Base-by-base conservation (phyloP, 1,140 invertebrate species). In the Diorhabda carinulata region DNA sequence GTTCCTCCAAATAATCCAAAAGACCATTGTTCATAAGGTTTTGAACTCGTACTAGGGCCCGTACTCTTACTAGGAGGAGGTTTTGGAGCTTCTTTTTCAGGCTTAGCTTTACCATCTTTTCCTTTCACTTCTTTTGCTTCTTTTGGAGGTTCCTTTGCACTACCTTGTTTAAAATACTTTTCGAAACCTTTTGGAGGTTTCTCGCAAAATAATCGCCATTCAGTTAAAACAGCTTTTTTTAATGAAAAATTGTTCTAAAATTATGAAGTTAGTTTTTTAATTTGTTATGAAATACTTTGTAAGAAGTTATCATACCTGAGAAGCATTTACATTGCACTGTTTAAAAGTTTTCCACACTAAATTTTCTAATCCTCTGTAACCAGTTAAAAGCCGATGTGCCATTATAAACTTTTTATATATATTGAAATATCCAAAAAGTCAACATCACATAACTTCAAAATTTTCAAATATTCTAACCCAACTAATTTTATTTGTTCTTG, bases 161-260 rank as follows among this genome's bases (percentile, higher is more conserved):
- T 65, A 70, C 86, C 83, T 64, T 86, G 87, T 79, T 90, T 87
- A 76, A 93, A 96, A 81, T 91, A 97, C 76, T 96, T 96, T 81
- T 95, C 95, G 82, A 96, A 97, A 25, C 94, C 94, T 85, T 96
- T 95, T 0, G 94, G 92, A 5, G 90, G 88, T 75, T 91, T 89
- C 71, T 91, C 86, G 77, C 87, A 89, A 72, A 90, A 87, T 63
- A 84, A 71, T 69, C 77, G 82, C 81, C 85, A 87, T 68, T 88
- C 82, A 44, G 84, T 79, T 70, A 86, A 78, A 8, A 87, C 71
- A 8, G 72, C 66, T 57, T 66, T 62, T 71, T 82, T 80, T 61
- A 86, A 70, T 43, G 74, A 76, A 10, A 76, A 76, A 63, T 74
- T 72, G 61, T 71, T 74, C 78, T 77, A 62, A 70, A 75, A 71